Conservation (phyloP, 2,888 invertebrate species). For the Agrilus biguttatus region DNA sequence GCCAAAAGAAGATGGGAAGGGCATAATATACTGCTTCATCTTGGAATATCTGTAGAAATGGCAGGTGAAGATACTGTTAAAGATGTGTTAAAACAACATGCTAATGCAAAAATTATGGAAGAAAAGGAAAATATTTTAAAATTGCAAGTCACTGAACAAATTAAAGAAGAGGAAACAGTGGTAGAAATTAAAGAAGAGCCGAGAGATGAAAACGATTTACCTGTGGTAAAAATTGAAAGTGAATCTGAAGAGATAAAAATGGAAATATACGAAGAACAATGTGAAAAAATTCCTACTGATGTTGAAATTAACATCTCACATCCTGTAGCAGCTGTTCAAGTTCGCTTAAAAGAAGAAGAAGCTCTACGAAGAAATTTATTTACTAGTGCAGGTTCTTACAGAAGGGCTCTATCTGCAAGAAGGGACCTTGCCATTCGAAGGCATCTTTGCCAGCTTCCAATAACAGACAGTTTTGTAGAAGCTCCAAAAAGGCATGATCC, state of each 20-base stretch:
- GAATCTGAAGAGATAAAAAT: conserved; percentile 19
- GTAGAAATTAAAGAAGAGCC: conserved; percentile 13
- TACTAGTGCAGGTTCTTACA: conserved; percentile 56
- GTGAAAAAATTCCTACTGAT: background rate
- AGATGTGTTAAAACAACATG: conserved; percentile 28
- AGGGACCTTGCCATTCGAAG: conserved; percentile 61
- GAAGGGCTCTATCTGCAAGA: conserved; percentile 65
- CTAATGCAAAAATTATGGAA: conserved; percentile 19
- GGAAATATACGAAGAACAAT: conserved; percentile 8
- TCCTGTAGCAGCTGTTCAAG: conserved; percentile 45
- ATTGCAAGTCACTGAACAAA: conserved; percentile 8
- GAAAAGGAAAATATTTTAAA: conserved; percentile 11
- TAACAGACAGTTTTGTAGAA: conserved; percentile 37
- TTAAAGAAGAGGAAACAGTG: conserved; percentile 10
- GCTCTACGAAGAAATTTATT: conserved; percentile 48
- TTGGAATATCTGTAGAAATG: conserved; percentile 67
- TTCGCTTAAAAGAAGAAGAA: conserved; percentile 43
- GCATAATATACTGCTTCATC: conserved; percentile 60
- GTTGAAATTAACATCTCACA: conserved; percentile 23
- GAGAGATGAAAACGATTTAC: conserved; percentile 7
- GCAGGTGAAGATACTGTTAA: conserved; percentile 52
- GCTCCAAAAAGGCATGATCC: conserved; percentile 28
- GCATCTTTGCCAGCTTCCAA: conserved; percentile 53
- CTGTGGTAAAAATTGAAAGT: conserved; percentile 4
- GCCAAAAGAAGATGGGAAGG: conserved; percentile 70